Conservation (phyloP, 2,113 vertebrate genomes). For the Pelobates fuscus region DNA sequence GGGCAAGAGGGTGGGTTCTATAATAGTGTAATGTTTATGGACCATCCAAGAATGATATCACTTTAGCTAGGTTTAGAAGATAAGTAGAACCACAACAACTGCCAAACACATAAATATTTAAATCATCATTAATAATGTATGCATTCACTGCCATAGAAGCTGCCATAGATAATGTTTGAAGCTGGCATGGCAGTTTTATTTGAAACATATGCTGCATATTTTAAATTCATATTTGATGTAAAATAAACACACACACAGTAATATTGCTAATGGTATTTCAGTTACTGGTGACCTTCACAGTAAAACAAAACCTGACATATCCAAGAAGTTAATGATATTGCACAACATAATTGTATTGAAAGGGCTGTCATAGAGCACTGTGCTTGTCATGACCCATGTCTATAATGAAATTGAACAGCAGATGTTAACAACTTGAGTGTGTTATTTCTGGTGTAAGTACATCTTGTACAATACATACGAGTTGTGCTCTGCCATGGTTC, state of each 20-base stretch:
- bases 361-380: slow-evolving; percentile 2
- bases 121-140: no score
- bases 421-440: slow-evolving; percentile 40
- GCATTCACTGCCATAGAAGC: no score
- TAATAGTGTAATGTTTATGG: no score
- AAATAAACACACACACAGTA: neutral
- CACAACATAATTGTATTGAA: slow-evolving; percentile 30
- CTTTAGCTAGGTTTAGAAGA: no score
- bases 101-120: no score
- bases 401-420: slow-evolving; percentile 36
- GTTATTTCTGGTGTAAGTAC: slow-evolving; percentile 38
- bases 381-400: slow-evolving; percentile 36
- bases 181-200: no score
- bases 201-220: neutral
- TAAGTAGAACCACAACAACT: no score
- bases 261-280: slow-evolving; percentile 5
- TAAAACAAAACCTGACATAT: slow-evolving; percentile 28
- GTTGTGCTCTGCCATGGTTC: slow-evolving; percentile 27
- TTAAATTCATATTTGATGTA: neutral
- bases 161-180: no score
- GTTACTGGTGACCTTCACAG: slow-evolving; percentile 25
- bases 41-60: no score
- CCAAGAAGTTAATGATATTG: slow-evolving; percentile 27
- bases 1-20: no score
- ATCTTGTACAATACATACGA: slow-evolving; percentile 25